Base-by-base conservation (phyloP, 2,797 vertebrate genomes). In the Xerus rutilus region DNA sequence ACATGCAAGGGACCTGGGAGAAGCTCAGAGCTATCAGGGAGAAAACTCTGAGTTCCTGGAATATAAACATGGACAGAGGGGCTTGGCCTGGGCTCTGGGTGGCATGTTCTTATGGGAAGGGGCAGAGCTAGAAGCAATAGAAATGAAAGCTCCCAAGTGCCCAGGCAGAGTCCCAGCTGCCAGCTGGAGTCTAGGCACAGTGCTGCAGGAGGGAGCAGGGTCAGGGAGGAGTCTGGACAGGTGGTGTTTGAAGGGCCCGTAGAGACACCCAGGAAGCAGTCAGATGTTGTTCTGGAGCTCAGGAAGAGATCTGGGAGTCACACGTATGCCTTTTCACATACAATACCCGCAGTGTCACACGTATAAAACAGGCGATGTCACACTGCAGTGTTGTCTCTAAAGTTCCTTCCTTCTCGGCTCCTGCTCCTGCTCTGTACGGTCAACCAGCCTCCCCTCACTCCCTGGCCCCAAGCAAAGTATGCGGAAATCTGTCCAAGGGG, bases 381-480 rank as follows among this genome's bases (percentile, higher is more conserved):
- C 15, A 12, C 70, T 59, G 39, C 2, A 8, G 32, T 2, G 32
- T 5, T 62, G 65, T 6, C 52, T 3, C 39, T 0, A 0, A 57
- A 65, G 18, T 9, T n/a, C 25, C 67, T 52, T 84, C 52, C 62
- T 65, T 21, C 21, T 52, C 15, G 15, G 49, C 49, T 52, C 70
- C 54, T 1, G 0, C 64, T 9, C 0, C 2, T 43, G 59, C 59
- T 73, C 73, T 39, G 17, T 9, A n/a, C 77, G 32, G 0, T 23
- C 4, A 74, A 23, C 49, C 1, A 54, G n/a, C 20, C 8, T 69
- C 59, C 23, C 39, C 59, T 9, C 8, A 12, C 20, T 4, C 4
- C 47, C 85, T 39, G 1, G 0, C 15, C 78, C 83, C 23, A 45
- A 52, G 39, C 74, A 69, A 90, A 83, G 65, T 65, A 35, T 10